phyloP scores from a whole-genome alignment of 2,888 invertebrate genomes.

The Eupithecia vulgata region DNA sequence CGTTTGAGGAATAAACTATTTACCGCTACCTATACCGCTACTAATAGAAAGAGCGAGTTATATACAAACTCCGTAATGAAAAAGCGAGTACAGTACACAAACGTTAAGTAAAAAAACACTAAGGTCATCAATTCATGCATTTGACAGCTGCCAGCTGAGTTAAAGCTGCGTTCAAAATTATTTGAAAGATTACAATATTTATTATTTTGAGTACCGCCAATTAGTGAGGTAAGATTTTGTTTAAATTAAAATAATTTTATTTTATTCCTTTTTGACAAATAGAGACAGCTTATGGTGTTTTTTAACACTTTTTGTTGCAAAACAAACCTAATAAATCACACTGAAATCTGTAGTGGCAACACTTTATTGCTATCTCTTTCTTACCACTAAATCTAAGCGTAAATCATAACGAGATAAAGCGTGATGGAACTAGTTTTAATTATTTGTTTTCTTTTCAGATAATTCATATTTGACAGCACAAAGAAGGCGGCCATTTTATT shows the following conservation, averaged over 20 bases:
- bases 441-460: constrained; percentile 79
- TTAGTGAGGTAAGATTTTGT: not conserved
- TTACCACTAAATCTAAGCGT: constrained; percentile 55
- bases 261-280: not conserved
- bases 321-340: constrained; percentile 18
- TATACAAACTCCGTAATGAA: not conserved
- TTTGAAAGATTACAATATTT: not conserved
- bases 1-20: no score
- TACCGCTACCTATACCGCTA: no score
- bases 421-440: constrained; percentile 73
- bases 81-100: not conserved
- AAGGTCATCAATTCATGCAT: not conserved
- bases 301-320: not conserved
- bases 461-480: constrained; percentile 80
- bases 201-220: no score
- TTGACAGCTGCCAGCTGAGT: not conserved
- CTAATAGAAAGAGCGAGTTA: not conserved
- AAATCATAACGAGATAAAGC: constrained; percentile 63
- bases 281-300: not conserved
- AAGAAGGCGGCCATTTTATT: constrained; percentile 84
- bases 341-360: constrained; percentile 53
- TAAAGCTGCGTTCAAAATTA: not conserved
- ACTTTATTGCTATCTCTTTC: constrained; percentile 61
- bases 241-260: not conserved
- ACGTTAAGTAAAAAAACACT: no score